phyloP scores from a whole-genome alignment of 2,888 invertebrate genomes.

The Hypolimnas misippus region DNA sequence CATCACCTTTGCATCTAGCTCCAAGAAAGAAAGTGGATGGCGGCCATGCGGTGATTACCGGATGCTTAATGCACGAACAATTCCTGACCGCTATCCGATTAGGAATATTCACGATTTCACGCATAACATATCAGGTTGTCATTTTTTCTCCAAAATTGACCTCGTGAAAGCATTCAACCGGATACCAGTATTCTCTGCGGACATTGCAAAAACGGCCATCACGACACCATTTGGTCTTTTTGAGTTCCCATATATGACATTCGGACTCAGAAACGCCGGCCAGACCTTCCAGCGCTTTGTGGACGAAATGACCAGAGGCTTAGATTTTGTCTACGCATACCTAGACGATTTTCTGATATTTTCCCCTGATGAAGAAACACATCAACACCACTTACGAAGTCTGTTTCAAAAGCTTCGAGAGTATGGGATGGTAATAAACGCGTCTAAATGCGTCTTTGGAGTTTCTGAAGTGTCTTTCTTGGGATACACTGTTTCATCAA shows the following conservation, averaged over 20 bases:
- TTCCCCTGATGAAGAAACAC: constrained; percentile 13
- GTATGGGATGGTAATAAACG: constrained; percentile 24
- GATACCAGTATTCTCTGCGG: constrained; percentile 28
- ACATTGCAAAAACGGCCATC: constrained; percentile 47
- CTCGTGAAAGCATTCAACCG: too few species aligned
- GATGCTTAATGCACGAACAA: constrained; percentile 42
- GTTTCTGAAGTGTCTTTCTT: constrained; percentile 13
- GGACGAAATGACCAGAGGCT: constrained; percentile 46
- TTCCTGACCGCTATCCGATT: constrained; percentile 40
- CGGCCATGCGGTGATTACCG: constrained; percentile 42
- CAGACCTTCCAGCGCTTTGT: too few species aligned
- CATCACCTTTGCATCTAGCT: constrained; percentile 36
- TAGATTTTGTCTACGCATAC: constrained; percentile 24
- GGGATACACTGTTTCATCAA: constrained; percentile 17
- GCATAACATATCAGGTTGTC: constrained; percentile 36
- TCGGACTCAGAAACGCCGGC: constrained; percentile 3
- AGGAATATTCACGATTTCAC: constrained; percentile 40
- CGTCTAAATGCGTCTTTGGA: constrained; percentile 25
- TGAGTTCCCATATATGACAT: too few species aligned
- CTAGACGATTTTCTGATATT: constrained; percentile 25
- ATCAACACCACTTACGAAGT: constrained; percentile 17
- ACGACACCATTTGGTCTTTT: too few species aligned
- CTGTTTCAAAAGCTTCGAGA: constrained; percentile 14
- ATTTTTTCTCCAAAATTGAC: constrained; percentile 31
- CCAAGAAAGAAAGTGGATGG: constrained; percentile 38